phyloP scores from a whole-genome alignment of 1,140 invertebrate genomes.

The Brachionus asplanchnoidis region DNA sequence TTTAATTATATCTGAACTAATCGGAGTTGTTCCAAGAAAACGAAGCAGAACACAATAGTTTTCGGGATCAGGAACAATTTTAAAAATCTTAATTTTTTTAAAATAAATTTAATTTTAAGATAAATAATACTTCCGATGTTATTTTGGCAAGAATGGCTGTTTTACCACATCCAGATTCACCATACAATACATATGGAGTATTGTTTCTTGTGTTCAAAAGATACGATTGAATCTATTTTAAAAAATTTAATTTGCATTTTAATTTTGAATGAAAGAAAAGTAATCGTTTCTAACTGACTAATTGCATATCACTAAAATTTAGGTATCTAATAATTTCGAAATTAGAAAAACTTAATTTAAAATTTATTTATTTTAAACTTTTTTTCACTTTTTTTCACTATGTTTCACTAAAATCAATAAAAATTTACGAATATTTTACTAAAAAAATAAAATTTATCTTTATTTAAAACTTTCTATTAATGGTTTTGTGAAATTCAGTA shows the following conservation, averaged over 20 bases:
- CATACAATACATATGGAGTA: constrained; percentile 19
- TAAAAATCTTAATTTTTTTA: not conserved
- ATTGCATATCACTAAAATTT: too few species aligned
- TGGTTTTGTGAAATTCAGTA: too few species aligned
- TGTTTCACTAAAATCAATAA: too few species aligned
- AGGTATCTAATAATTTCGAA: too few species aligned
- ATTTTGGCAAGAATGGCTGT: constrained; percentile 39
- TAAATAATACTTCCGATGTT: not conserved
- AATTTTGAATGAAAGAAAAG: too few species aligned
- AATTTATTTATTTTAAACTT: too few species aligned
- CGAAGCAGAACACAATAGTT: constrained; percentile 1
- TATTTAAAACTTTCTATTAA: too few species aligned
- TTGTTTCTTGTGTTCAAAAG: not conserved
- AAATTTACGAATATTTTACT: too few species aligned
- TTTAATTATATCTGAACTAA: not conserved
- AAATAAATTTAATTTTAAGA: not conserved
- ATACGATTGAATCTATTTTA: not conserved
- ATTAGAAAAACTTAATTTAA: too few species aligned
- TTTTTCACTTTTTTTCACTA: too few species aligned
- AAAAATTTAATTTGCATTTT: not conserved
- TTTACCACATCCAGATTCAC: constrained; percentile 42
- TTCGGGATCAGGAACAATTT: constrained; percentile 4
- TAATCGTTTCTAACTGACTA: too few species aligned
- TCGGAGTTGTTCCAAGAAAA: constrained; percentile 16
- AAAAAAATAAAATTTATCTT: too few species aligned